These are phyloP conservation scores for Girardinichthys multiradiatus DNA, from an alignment of 2,113 vertebrate genomes.

Conservation along the genomic window DNA sequence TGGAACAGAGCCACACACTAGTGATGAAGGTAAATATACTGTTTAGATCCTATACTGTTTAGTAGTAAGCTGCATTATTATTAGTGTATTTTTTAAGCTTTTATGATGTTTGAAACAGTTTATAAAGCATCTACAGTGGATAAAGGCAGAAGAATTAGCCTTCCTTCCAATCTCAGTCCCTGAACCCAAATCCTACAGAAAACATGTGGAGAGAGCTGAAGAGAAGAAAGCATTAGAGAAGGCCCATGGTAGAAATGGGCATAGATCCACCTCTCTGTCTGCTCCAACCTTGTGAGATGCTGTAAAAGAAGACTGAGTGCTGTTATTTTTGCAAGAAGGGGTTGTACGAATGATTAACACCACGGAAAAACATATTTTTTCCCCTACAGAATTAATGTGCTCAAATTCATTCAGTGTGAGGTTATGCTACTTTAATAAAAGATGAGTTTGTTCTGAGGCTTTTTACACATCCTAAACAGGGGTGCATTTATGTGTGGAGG, in stretches of 20 bases:
- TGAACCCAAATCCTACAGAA: background rate
- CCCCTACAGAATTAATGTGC: too few relatives aligned
- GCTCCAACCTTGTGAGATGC: background rate
- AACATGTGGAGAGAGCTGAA: background rate
- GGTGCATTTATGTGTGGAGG: background rate
- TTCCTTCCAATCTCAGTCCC: background rate
- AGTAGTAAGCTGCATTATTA: background rate
- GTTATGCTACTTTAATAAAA: background rate
- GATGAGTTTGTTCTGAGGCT: background rate
- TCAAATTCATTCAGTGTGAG: too few relatives aligned
- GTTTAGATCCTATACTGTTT: background rate
- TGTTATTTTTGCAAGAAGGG: background rate
- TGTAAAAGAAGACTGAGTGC: background rate
- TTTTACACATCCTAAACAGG: background rate
- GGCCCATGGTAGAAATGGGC: too few relatives aligned
- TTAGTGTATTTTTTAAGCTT: background rate
- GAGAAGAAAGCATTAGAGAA: background rate
- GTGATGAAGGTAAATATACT: conserved; percentile 90
- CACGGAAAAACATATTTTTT: background rate
- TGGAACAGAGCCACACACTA: conserved; percentile 96
- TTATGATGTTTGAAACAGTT: background rate
- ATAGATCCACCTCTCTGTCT: background rate
- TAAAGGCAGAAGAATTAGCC: too few relatives aligned
- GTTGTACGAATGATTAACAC: background rate
- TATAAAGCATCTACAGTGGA: background rate